These are phyloP conservation scores for Poecilia gillii DNA, from an alignment of 2,797 vertebrate species.

Conservation along the genomic window DNA sequence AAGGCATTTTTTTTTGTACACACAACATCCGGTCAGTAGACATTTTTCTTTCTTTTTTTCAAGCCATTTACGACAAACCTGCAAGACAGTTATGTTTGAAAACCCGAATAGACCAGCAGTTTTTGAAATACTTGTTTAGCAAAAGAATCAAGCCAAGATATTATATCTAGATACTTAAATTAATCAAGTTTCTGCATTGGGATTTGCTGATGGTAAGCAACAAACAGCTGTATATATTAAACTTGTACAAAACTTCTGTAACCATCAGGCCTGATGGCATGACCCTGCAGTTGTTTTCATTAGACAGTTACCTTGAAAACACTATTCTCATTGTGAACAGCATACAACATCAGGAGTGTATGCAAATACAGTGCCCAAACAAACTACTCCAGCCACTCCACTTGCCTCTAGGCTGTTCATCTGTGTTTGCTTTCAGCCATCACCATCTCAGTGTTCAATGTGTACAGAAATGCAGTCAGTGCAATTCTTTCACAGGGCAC, in stretches of 20 bases:
- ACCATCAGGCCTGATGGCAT: not conserved
- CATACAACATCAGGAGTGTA: not conserved
- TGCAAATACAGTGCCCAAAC: conserved; percentile 41
- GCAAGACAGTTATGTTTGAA: not conserved
- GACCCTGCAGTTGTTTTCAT: not conserved
- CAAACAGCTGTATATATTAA: not conserved
- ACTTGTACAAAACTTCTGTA: not conserved
- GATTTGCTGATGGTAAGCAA: not conserved
- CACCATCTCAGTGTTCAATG: conserved; percentile 10
- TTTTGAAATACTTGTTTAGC: not conserved
- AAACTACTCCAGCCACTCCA: conserved; percentile 17
- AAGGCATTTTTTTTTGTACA: not conserved
- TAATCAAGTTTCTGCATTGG: not conserved
- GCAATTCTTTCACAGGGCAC: conserved; percentile 13
- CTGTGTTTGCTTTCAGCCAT: conserved; percentile 34
- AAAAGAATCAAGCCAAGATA: not conserved
- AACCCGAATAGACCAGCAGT: not conserved
- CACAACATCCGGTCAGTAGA: not conserved
- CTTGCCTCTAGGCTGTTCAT: conserved; percentile 28
- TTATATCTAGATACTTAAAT: not conserved
- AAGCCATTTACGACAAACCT: not conserved
- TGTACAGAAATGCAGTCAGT: conserved; percentile 24
- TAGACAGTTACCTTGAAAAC: not conserved
- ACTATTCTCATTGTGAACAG: not conserved
- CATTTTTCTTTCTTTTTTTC: not conserved